Base-by-base conservation (phyloP, 2,113 vertebrate species). In the Eolophus roseicapilla region DNA sequence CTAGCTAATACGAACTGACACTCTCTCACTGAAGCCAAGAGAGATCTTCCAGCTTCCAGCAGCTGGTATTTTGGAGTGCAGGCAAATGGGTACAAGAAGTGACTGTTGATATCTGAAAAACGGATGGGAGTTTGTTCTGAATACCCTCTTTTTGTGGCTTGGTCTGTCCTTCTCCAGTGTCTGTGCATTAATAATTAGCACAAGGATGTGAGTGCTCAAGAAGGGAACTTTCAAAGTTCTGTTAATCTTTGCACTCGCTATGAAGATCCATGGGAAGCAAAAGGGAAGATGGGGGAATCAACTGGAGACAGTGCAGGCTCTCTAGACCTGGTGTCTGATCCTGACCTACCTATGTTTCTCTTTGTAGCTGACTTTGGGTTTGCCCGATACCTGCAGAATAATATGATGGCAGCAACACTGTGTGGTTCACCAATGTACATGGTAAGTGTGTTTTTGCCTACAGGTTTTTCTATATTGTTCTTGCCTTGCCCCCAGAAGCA, bases 351-450 rank as follows among this genome's bases (percentile, higher is more conserved):
- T 86, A 13, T 82, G 3, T 69, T 43, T 93, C 49, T 44, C 17
- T 81, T 77, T 87, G 19, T 93, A 99, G 99, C 99, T 81, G 99
- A 99, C 88, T 99, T 99, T 88, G 99, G 99, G 13, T 99, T 99
- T 95, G 99, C 99, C 4, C 98, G 99, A 7, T 99, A 99, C 39
- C 98, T 99, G 78, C 99, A 99, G 97, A 99, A 97, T 92, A 99
- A 99, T 92, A 99, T 98, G 74, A 99, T 99, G 99, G 99, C 99
- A 10, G 99, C 99, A 67, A 99, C 99, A 0, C 95, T 99, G 64
- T 99, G 99, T 63, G 99, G 99, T 46, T 99, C 99, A 65, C 99
- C 99, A 25, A 99, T 99, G 99, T 99, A 99, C 94, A 99, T 99
- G 99, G 99, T 99, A 97, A 98, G 98, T 97, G 43, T 44, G 29